Base-by-base conservation (phyloP, 1,140 invertebrate genomes). In the Magallana gigas region DNA sequence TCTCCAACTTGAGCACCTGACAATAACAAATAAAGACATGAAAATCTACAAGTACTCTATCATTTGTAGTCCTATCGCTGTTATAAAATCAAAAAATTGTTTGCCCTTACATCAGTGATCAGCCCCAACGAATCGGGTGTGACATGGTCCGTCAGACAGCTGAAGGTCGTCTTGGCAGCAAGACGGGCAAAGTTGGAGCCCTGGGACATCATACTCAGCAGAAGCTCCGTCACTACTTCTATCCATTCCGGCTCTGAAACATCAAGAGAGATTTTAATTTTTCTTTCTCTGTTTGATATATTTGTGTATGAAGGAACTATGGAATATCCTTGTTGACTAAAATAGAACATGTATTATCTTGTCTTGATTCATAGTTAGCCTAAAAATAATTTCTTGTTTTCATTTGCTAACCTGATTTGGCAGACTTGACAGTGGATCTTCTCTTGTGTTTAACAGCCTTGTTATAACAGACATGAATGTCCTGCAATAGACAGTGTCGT, bases 161-260 rank as follows among this genome's bases (percentile, higher is more conserved):
- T 96, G 92, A 97, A 97, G 0, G 97, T 96, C 89, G 95, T 96
- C 89, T 96, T 96, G 16, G 97, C 96, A 56, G 97, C 94, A 71
- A 96, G 96, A n/a, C 97, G 94, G 11, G 97, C 94, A 23, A 97
- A 95, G 94, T 96, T 96, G 23, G 96, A 96, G 90, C 96, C 96
- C 88, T 91, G 88, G 59, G 91, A 91, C 90, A 92, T 87, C 88
- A 92, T 87, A 84, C 96, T 97, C 48, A 97, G 91, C 64, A 98
- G 95, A n/a, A 98, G 95, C 95, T 97, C 97, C 16, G 97, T 95
- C 64, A 97, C 95, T 1, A 98, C 97, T 95, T 97, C 97, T 86
- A 97, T 96, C 97, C 97, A 98, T 90, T 96, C 95, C 16, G 96
- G 96, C 92, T 97, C 96, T 89, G 82, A 83, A 83, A 48, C 36